Percentiles rank a stretch among this genome's conserved stretches.
Evolutionary conservation across 2,113 vertebrate genomes (phyloP).

Genomic region (Progne subis): DNA sequence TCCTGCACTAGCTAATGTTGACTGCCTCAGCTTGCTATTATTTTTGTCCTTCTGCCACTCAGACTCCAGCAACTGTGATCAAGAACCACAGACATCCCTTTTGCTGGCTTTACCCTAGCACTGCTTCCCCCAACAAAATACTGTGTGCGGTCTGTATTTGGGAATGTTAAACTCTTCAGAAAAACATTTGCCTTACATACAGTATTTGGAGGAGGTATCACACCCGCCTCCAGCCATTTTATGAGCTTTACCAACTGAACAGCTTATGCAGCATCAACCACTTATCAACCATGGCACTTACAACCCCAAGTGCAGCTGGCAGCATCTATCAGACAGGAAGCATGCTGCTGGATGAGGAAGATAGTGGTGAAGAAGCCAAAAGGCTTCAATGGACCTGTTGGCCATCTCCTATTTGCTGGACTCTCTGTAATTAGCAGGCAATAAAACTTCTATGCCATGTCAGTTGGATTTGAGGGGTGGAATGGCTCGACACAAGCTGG

Average conservation of each 20-base stretch:
- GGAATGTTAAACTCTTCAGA: neutral
- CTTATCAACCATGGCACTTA: neutral
- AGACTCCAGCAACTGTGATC: neutral
- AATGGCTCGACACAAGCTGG: rapidly evolving
- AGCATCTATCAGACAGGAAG: neutral
- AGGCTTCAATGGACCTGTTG: neutral
- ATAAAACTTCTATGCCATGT: neutral
- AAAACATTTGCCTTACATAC: neutral
- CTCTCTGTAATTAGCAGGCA: neutral
- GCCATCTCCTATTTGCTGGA: neutral
- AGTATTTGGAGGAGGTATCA: neutral
- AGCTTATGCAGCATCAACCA: neutral
- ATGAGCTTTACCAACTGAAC: neutral
- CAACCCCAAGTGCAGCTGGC: neutral
- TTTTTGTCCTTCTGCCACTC: neutral
- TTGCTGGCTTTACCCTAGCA: neutral
- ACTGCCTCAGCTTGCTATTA: neutral
- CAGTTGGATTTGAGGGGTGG: neutral
- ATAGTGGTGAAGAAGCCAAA: neutral
- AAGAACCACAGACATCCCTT: neutral
- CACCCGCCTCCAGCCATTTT: neutral
- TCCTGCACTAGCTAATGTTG: neutral
- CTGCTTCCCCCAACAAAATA: neutral
- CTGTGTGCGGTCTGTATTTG: neutral
- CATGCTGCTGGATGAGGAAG: neutral